Evolutionary conservation across 2,797 vertebrate genomes (phyloP), one percentile per base, ranked within the genome.

Genomic region (Nannoperca obscura): DNA sequence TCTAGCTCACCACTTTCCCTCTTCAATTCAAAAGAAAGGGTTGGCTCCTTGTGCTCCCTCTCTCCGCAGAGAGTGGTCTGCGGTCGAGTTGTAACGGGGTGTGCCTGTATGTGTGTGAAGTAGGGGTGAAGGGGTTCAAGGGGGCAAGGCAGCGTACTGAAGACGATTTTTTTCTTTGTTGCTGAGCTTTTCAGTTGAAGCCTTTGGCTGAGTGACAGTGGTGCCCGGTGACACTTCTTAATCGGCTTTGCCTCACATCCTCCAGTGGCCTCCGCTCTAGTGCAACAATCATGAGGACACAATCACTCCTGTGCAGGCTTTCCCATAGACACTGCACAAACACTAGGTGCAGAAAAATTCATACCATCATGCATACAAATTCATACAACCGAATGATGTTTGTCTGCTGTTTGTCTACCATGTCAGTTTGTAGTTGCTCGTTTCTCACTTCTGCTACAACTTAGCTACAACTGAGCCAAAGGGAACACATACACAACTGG

Each of bases 201-300:
- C 70, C 65, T 83, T 78, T 88, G 86, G 87, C 87, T 80, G 86
- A 84, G 87, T 55, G 85, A 88, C 87, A 91, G 86, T 71, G 74
- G 60, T 68, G 78, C 89, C 89, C 47, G 27, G 83, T 87, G 87
- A 91, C 91, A 82, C 86, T 89, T 87, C 79, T 84, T 94, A 93
- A 93, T 94, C 91, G 78, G 85, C 91, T 93, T 93, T 94, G 36
- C 79, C 71, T 71, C 78, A 64, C 88, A 73, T 86, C 82, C 87
- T 91, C 87, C 49, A 62, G 87, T 81, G 87, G 88, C 85, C 78
- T 89, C 49, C 68, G n/a, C 83, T 90, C 62, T 49, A 84, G 76
- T 20, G 6, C 82, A 79, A 80, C 85, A 87, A 83, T 81, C 75
- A 73, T 80, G 76, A 83, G 78, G 77, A 89, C 84, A 88, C 80